phyloP scores from a whole-genome alignment of 2,888 invertebrate genomes.

The Biston stratarius region DNA sequence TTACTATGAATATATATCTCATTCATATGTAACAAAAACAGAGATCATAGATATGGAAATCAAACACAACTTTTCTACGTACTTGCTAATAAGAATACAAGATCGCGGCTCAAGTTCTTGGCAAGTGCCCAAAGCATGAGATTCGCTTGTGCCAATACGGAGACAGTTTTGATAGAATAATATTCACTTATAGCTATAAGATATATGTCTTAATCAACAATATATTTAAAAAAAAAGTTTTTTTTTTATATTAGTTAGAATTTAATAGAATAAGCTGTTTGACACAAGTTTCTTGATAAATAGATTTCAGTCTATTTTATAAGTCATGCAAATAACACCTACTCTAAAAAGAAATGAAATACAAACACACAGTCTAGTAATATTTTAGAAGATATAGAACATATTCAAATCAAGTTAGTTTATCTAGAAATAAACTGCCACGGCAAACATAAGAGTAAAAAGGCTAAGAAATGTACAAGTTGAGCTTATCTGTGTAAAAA shows the following conservation, averaged over 20 bases:
- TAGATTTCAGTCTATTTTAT: too few species aligned
- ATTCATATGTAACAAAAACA: constrained; percentile 11
- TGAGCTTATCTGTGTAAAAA: constrained; percentile 16
- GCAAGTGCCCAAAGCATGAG: constrained; percentile 27
- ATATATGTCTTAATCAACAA: not conserved
- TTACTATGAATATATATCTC: not conserved
- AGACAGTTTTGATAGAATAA: constrained; percentile 25
- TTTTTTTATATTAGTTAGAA: too few species aligned
- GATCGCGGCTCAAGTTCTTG: constrained; percentile 36
- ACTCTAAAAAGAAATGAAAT: too few species aligned
- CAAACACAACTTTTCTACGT: constrained; percentile 11
- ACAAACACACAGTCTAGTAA: too few species aligned
- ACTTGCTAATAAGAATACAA: constrained; percentile 31
- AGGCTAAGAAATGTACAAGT: constrained; percentile 1
- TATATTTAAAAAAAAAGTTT: too few species aligned
- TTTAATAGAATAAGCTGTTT: too few species aligned
- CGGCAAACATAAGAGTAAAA: not conserved
- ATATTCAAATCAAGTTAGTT: not conserved
- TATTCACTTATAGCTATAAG: not conserved
- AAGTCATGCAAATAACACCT: too few species aligned
- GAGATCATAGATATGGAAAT: constrained; percentile 1
- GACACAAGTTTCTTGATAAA: too few species aligned
- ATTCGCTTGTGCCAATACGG: constrained; percentile 33
- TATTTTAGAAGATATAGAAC: too few species aligned
- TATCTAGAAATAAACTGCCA: not conserved